Base-by-base conservation (phyloP, 2,888 invertebrate genomes). In the Orchesellides sinensis region DNA sequence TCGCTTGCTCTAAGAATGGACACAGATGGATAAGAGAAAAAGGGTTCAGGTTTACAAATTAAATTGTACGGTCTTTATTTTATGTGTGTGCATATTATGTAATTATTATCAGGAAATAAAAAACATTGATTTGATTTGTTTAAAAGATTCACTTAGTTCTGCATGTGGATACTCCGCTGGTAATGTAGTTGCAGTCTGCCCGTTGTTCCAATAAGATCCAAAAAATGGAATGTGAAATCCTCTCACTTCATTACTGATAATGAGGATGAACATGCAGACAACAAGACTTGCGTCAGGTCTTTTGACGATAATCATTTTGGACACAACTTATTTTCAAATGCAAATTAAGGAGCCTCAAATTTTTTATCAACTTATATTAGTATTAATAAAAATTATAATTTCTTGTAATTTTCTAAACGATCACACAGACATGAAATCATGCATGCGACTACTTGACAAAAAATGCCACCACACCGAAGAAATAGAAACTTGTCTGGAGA, bases 211-310 rank as follows among this genome's bases (percentile, higher is more conserved):
- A n/a, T 52, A 70, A 40, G 54, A 61, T 10, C 63, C 59, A 40
- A 79, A 79, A 40, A 63, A 79, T 32, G 78, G 78, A n/a, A 79
- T 61, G 6, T 29, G 61, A 25, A 70, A 70, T 27, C 52, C 69
- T 25, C 35, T 8, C 25, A n/a, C 65, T 12, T 14, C 12, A 59
- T 59, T 59, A 1, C 29, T 32, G n/a, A 59, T 17, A 2, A 59
- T n/a, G 32, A 59, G 2, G 6, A 17, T 29, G 59, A n/a, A 59
- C 4, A 29, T 59, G 1, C 27, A 27, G n/a, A 12, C 23, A 25
- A 5, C 10, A n/a, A 4, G n/a, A 2, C 63, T 40, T 12, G 21
- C 21, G 10, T 59, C 61, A 35, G 14, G 29, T 17, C 19, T 29
- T 5, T 19, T 61, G 61, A 61, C 10, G 29, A 6, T 61, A 61